These are phyloP conservation scores for Anolis apletophallus DNA, from an alignment of 2,797 vertebrate species.

Conservation along the genomic window DNA sequence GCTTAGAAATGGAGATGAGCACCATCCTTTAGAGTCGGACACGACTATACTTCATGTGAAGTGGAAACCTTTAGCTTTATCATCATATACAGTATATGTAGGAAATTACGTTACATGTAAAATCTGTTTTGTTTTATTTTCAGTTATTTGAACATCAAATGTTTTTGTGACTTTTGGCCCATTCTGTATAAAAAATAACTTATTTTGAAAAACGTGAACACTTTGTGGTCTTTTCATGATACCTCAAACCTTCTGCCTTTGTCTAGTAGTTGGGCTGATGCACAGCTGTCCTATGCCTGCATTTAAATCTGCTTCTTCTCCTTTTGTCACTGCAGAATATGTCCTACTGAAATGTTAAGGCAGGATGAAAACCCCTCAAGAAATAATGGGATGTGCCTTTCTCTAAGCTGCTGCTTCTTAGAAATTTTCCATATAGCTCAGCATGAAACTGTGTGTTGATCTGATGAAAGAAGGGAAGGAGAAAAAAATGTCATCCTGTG, in stretches of 20 bases:
- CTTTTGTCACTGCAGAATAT: not conserved
- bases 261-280: not conserved
- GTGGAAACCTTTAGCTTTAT: too few species aligned
- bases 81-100: too few species aligned
- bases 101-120: too few species aligned
- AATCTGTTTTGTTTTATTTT: too few species aligned
- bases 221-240: not conserved
- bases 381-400: not conserved
- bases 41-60: too few species aligned
- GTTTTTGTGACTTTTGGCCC: too few species aligned
- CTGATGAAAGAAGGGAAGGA: not conserved
- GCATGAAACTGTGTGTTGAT: not conserved
- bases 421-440: not conserved
- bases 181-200: too few species aligned
- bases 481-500: not conserved
- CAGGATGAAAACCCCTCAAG: not conserved
- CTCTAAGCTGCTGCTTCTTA: rapidly evolving
- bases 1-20: too few species aligned
- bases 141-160: too few species aligned
- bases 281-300: not conserved
- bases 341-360: not conserved
- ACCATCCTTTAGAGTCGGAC: too few species aligned
- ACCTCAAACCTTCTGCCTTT: not conserved
- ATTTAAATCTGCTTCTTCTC: not conserved
- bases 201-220: not conserved